Base-by-base conservation (phyloP, 1,140 invertebrate genomes). In the Thaumatotibia leucotreta region DNA sequence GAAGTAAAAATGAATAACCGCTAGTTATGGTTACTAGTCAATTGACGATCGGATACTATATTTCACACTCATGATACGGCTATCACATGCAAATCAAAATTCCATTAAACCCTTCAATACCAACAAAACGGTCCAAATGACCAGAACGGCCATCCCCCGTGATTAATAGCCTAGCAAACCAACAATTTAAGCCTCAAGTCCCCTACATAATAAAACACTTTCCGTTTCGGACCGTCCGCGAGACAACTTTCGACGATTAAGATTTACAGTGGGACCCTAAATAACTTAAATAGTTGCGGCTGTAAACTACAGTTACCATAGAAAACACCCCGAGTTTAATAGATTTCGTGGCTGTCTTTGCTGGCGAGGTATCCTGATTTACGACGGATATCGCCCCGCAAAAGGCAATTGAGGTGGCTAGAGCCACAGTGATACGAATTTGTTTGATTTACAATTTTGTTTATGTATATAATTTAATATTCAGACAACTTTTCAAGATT, bases 241-340 rank as follows among this genome's bases (percentile, higher is more conserved):
- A 58, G 39, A 27, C 33, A 39, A 39, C 52, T 58, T 58, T 58
- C 52, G 29, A 9, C 52, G 24, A 58, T 58, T 58, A 58, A 29
- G 52, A 58, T 58, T 29, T 58, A 58, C 52, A 58, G 5, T 17
- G 39, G 23, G 23, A 58, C 24, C 52, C 52, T 58, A 58, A 58
- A 58, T 58, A 58, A 58, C 52, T 58, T 58, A 58, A 58, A 58
- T 58, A 58, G 52, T 58, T 58, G 52, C 10, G n/a, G 52, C 24
- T 58, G 23, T 58, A 31, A 58, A 58, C 23, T 58, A 58, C 14
- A 14, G 52, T 58, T 58, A 58, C 23, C n/a, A 58, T 58, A 58
- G 39, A 45, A 58, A 58, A 58, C 52, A 29, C 52, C 52, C 52
- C 14, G 9, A 29, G 52, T 58, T 58, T 58, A 58, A 58, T 58